Evolutionary conservation across 2,888 invertebrate genomes (phyloP).

Genomic region (Acleris laterana): DNA sequence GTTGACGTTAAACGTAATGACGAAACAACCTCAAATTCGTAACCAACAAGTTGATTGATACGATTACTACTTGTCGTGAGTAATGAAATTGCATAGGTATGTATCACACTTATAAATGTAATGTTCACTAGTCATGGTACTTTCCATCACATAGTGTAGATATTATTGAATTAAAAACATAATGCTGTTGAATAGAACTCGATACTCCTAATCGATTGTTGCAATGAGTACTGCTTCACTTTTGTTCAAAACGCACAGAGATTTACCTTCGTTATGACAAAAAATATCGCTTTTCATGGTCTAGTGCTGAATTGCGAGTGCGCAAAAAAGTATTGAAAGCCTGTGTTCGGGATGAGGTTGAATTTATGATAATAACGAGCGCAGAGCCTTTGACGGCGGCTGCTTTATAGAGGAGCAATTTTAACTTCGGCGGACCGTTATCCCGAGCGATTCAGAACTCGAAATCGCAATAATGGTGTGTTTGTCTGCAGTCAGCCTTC

Average conservation of each 20-base stretch:
- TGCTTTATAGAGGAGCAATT: slow-evolving; percentile 29
- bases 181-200: background rate
- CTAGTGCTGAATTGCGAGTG: background rate
- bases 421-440: slow-evolving; percentile 36
- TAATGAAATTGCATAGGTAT: too few species aligned
- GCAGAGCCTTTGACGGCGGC: slow-evolving; percentile 29
- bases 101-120: too few species aligned
- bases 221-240: too few species aligned
- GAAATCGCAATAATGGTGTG: slow-evolving; percentile 42
- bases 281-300: background rate
- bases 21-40: too few species aligned
- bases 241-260: too few species aligned
- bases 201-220: background rate
- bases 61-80: too few species aligned
- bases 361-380: slow-evolving; percentile 22
- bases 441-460: slow-evolving; percentile 38
- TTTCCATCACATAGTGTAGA: background rate
- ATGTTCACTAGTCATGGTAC: background rate
- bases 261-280: too few species aligned
- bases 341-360: slow-evolving; percentile 9
- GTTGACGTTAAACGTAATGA: too few species aligned
- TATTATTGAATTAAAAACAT: too few species aligned
- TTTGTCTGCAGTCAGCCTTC: slow-evolving; percentile 43
- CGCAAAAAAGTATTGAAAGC: slow-evolving; percentile 8
- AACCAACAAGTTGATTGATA: too few species aligned